Evolutionary conservation across 2,113 vertebrate species (phyloP).

Genomic region (Crocuta crocuta): DNA sequence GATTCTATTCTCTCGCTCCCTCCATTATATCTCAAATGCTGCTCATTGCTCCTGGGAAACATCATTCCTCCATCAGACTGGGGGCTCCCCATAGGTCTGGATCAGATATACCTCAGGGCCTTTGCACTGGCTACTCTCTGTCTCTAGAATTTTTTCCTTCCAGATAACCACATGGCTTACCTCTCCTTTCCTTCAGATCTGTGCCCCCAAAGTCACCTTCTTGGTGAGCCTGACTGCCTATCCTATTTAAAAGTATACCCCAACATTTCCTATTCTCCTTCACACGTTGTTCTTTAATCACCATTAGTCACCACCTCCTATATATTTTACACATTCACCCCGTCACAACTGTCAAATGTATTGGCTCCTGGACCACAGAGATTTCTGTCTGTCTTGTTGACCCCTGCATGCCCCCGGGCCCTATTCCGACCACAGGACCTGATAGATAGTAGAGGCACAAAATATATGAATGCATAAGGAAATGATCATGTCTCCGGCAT

Average conservation of each 20-base stretch:
- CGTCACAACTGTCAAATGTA: not conserved
- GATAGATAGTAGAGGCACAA: not conserved
- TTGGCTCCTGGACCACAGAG: not conserved
- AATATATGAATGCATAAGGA: rapidly evolving
- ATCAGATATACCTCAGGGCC: not conserved
- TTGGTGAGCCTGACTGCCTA: not conserved
- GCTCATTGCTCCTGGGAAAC: not conserved
- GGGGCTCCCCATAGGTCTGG: not conserved
- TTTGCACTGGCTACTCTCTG: not conserved
- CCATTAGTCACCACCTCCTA: not conserved
- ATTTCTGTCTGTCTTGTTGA: not conserved
- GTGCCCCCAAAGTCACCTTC: not conserved
- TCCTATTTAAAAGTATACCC: not conserved
- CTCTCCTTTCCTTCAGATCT: not conserved
- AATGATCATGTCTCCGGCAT: not conserved
- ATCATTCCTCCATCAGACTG: not conserved
- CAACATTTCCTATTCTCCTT: too few species aligned
- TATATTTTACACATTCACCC: not conserved
- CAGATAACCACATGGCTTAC: not conserved
- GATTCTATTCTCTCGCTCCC: not conserved
- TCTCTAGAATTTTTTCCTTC: not conserved
- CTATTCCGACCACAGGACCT: not conserved
- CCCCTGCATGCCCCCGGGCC: rapidly evolving
- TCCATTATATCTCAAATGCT: too few species aligned
- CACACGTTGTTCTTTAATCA: not conserved